Percentiles rank a stretch among this genome's conserved stretches.
Evolutionary conservation across 1,140 invertebrate species (phyloP).

Genomic region (Fopius arisanus): DNA sequence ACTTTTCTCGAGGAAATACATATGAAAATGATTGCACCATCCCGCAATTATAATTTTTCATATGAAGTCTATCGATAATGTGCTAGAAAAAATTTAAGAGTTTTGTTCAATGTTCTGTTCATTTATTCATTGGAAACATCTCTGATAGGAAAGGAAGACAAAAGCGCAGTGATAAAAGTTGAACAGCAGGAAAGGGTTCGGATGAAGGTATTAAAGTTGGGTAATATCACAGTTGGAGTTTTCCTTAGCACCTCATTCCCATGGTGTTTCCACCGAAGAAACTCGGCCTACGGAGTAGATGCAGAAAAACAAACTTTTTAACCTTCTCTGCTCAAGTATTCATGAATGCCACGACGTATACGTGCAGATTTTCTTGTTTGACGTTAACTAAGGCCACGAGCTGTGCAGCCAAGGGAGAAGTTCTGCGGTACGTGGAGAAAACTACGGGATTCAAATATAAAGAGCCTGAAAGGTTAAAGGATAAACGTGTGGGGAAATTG

Average conservation of each 20-base stretch:
- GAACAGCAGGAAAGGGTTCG: background rate
- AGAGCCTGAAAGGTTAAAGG: background rate
- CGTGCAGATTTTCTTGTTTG: conserved; percentile 19
- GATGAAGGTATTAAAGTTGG: background rate
- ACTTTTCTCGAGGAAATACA: too few relatives aligned
- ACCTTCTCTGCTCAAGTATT: conserved; percentile 17
- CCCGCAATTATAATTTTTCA: too few relatives aligned
- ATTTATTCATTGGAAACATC: too few relatives aligned
- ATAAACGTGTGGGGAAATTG: conserved; percentile 1
- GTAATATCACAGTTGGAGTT: conserved; percentile 25
- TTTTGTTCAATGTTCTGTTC: too few relatives aligned
- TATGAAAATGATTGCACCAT: too few relatives aligned
- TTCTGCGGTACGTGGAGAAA: conserved; percentile 1
- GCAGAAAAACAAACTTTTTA: conserved; percentile 21
- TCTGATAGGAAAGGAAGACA: background rate
- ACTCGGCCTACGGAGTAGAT: background rate
- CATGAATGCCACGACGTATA: conserved; percentile 24
- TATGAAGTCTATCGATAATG: too few relatives aligned
- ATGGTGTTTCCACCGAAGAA: background rate
- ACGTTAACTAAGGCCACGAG: conserved; percentile 6
- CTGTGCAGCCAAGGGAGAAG: background rate
- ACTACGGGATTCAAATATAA: conserved; percentile 4
- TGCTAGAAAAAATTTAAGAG: too few relatives aligned
- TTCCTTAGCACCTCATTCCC: background rate
- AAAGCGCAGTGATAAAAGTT: background rate